Conservation (phyloP, 1,140 invertebrate genomes). For the Trichonephila clavipes region DNA sequence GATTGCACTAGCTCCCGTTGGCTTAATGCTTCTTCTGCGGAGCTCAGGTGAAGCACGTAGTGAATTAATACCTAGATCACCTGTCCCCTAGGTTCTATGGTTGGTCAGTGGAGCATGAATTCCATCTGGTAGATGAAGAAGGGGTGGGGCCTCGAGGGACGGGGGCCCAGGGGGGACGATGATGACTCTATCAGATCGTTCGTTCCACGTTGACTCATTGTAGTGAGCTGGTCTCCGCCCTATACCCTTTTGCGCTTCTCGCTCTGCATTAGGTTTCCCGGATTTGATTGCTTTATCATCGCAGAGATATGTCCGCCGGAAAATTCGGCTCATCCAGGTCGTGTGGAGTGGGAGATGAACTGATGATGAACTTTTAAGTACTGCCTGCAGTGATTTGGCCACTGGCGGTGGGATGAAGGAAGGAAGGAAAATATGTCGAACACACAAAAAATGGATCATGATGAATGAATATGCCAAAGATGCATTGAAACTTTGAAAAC, state of each 20-base stretch:
- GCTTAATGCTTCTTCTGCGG: conserved; percentile 29
- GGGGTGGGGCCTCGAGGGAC: conserved; percentile 27
- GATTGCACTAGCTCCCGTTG: conserved; percentile 59
- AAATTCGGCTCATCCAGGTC: background rate
- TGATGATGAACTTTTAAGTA: conserved; percentile 58
- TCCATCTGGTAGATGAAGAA: conserved; percentile 72
- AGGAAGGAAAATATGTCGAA: background rate
- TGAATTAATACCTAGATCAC: conserved; percentile 74
- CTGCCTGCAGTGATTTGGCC: conserved; percentile 13
- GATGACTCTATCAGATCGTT: conserved; percentile 71
- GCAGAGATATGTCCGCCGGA: conserved; percentile 13
- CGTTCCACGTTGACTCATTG: conserved; percentile 63
- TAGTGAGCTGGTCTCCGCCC: conserved; percentile 57
- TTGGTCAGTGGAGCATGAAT: conserved; percentile 66
- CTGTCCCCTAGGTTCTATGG: conserved; percentile 68
- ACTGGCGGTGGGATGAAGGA: background rate
- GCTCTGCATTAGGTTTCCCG: conserved; percentile 36
- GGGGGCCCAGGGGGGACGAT: background rate
- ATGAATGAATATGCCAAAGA: background rate
- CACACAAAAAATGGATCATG: background rate
- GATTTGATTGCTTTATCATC: conserved; percentile 73
- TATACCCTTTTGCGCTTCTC: conserved; percentile 52
- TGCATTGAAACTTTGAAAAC: background rate
- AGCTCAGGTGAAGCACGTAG: conserved; percentile 70
- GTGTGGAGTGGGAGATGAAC: conserved; percentile 21